Conservation (phyloP, 1,140 invertebrate genomes). For the Maniola jurtina region DNA sequence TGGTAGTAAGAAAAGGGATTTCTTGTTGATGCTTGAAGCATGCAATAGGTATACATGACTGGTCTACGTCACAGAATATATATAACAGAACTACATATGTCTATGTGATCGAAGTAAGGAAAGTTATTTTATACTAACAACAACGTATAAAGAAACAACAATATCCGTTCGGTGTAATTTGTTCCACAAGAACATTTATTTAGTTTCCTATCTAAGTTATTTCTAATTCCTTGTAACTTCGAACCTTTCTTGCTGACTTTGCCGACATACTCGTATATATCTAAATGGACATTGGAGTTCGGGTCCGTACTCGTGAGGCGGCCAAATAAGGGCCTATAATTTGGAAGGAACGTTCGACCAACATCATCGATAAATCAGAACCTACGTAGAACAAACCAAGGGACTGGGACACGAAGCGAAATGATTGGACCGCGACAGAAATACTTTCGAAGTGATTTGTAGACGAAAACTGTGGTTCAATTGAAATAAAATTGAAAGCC, state of each 20-base stretch:
- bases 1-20: too few species aligned
- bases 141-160: conserved; percentile 10
- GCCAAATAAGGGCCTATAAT: conserved; percentile 30
- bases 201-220: conserved; percentile 13
- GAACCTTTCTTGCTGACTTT: conserved; percentile 15
- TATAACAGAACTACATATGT: neutral
- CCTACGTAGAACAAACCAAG: conserved; percentile 24
- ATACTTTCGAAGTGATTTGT: conserved; percentile 22
- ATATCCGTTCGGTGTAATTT: conserved; percentile 10
- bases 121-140: conserved; percentile 8
- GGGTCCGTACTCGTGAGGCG: conserved; percentile 18
- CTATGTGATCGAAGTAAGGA: neutral
- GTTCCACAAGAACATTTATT: conserved; percentile 13
- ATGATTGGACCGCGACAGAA: conserved; percentile 28
- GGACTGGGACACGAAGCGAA: conserved; percentile 22
- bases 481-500: neutral
- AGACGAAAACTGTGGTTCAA: neutral
- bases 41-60: too few species aligned
- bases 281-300: conserved; percentile 18
- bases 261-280: conserved; percentile 1
- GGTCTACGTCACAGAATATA: too few species aligned
- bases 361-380: conserved; percentile 35
- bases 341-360: conserved; percentile 25
- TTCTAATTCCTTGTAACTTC: conserved; percentile 10
- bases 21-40: neutral